phyloP scores from a whole-genome alignment of 2,797 vertebrate genomes.

The Artibeus jamaicensis region DNA sequence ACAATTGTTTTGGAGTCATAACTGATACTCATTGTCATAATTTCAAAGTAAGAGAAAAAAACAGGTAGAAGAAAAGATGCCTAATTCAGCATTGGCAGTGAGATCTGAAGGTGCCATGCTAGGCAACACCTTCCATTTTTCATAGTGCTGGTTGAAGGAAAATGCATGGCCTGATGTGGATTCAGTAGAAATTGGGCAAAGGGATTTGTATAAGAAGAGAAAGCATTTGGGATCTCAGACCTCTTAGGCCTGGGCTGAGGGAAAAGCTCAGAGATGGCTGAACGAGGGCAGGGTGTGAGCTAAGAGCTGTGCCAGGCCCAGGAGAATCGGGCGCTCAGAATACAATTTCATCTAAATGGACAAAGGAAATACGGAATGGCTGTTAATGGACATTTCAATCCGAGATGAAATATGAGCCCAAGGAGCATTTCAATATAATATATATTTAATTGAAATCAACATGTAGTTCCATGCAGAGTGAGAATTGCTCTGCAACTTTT shows the following conservation, averaged over 20 bases:
- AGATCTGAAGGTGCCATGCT: not conserved
- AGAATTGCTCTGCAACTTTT: not conserved
- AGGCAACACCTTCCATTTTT: not conserved
- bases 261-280: not conserved
- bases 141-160: not conserved
- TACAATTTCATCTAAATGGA: conserved; percentile 65
- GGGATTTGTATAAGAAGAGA: conserved; percentile 33
- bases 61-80: not conserved
- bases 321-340: conserved; percentile 46
- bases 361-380: conserved; percentile 75
- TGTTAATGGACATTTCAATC: conserved; percentile 75
- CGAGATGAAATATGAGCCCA: conserved; percentile 72
- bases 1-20: conserved; percentile 58
- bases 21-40: conserved; percentile 55
- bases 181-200: not conserved
- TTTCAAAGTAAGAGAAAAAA: conserved; percentile 8
- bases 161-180: not conserved
- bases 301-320: conserved; percentile 55
- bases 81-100: not conserved
- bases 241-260: not conserved
- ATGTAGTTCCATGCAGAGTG: not conserved
- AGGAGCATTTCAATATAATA: conserved; percentile 72
- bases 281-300: not conserved
- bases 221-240: not conserved
- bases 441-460: conserved; percentile 75